Conservation (phyloP, 2,797 vertebrate genomes). For the Peromyscus aztecus region DNA sequence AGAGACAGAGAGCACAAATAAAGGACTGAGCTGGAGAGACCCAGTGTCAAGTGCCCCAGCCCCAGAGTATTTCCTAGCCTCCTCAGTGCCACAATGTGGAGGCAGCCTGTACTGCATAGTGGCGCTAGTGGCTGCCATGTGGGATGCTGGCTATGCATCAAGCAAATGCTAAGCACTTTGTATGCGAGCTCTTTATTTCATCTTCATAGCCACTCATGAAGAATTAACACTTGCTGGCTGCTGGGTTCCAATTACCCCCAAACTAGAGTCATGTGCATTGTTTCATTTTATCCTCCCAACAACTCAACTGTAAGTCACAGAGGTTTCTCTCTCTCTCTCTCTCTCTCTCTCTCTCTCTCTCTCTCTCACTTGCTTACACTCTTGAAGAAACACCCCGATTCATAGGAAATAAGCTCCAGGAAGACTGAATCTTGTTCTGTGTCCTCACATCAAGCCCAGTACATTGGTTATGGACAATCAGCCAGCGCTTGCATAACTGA, state of each 20-base stretch:
- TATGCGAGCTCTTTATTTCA: not conserved
- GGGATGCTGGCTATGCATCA: not conserved
- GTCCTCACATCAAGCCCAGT: not conserved
- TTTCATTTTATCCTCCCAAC: not conserved
- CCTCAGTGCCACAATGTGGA: not conserved
- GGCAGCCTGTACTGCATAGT: too few species aligned
- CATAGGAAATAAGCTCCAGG: not conserved
- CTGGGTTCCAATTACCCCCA: not conserved
- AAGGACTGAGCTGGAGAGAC: not conserved
- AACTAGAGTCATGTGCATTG: not conserved
- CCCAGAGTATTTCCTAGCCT: not conserved
- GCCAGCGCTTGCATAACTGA: not conserved
- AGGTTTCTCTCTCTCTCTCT: not conserved
- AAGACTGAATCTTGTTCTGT: not conserved
- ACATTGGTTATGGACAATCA: not conserved
- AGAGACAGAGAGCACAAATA: not conserved
- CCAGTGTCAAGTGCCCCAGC: not conserved
- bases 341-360: not conserved
- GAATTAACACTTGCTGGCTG: not conserved
- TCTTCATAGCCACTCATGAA: not conserved
- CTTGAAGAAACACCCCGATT: not conserved
- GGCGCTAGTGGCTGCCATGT: accelerated
- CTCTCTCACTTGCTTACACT: not conserved
- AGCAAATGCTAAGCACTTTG: not conserved
- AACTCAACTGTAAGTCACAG: not conserved